Base-by-base conservation (phyloP, 2,113 vertebrate genomes). In the Narcine bancroftii region DNA sequence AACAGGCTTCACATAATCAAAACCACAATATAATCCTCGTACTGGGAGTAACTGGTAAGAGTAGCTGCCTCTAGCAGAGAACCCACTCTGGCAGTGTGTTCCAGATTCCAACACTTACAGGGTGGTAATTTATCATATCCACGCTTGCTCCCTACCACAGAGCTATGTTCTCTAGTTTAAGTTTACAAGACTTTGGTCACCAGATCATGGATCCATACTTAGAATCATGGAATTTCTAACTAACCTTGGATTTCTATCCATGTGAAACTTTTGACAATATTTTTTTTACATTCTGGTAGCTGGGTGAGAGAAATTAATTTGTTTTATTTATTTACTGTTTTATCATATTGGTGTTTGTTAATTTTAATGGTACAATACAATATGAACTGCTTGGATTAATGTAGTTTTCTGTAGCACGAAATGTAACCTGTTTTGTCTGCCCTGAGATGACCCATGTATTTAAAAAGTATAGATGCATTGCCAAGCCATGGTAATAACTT, bases 361-460 rank as follows among this genome's bases (percentile, higher is more conserved):
- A n/a, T n/a, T n/a, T n/a, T n/a, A n/a, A n/a, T n/a, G n/a, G n/a
- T n/a, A n/a, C n/a, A n/a, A n/a, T n/a, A 56, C 33, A 1, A 17
- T 87, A 29, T 36, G 81, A 87, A 33, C 53, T 87, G n/a, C 53
- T 87, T 87, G 53, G 53, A 60, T 36, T 45, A n/a, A 81, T 81
- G 33, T 33, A n/a, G 53, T 60, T 60, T n/a, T 53, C 81, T 87
- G 29, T 29, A 60, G 81, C 81, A 87, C 33, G n/a, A 50, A 53
- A 79, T 79, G 1, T 60, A 15, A 56, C n/a, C 29, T 56, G 29
- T 56, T 56, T n/a, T 26, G 47, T 83, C 50, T 56, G 11, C 19
- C 29, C 53, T n/a, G 53, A 47, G 63, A 24, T 66, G 65, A 65
- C 45, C 60, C 63, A 39, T 91, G 89, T 63, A 69, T 33, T 45